These are phyloP conservation scores for Homalodisca vitripennis DNA, from an alignment of 1,140 invertebrate species.

Conservation along the genomic window DNA sequence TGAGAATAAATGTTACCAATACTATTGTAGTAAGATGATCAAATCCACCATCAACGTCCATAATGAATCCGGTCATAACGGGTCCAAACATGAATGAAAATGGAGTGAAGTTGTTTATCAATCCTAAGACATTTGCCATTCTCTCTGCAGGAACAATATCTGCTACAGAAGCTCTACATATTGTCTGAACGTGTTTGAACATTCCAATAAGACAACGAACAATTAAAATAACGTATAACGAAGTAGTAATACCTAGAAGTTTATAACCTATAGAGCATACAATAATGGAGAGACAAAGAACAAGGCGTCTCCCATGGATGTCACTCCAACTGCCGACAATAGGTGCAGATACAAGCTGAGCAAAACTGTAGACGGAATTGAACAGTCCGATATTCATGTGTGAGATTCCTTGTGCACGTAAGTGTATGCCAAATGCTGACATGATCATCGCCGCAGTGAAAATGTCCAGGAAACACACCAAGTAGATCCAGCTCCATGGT, in stretches of 20 bases:
- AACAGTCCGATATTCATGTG: slow-evolving; percentile 73
- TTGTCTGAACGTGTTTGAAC: slow-evolving; percentile 79
- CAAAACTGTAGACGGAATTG: slow-evolving; percentile 93
- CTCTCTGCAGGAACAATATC: slow-evolving; percentile 77
- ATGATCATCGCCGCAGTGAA: slow-evolving; percentile 68
- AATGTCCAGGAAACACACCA: slow-evolving; percentile 59
- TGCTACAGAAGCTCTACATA: slow-evolving; percentile 89
- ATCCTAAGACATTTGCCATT: slow-evolving; percentile 83
- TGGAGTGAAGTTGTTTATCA: slow-evolving; percentile 95
- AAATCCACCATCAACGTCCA: slow-evolving; percentile 64
- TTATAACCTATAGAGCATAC: slow-evolving; percentile 45
- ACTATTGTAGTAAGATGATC: slow-evolving; percentile 51
- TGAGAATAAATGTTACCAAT: slow-evolving; percentile 53
- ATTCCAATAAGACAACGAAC: slow-evolving; percentile 90
- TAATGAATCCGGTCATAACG: slow-evolving; percentile 88
- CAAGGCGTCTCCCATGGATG: slow-evolving; percentile 85
- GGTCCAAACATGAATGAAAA: slow-evolving; percentile 95
- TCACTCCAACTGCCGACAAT: slow-evolving; percentile 93
- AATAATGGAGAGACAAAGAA: slow-evolving; percentile 81
- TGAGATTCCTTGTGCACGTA: slow-evolving; percentile 58
- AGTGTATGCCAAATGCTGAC: slow-evolving; percentile 60
- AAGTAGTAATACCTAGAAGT: slow-evolving; percentile 74
- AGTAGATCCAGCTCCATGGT: slow-evolving; percentile 31
- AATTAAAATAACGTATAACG: slow-evolving; percentile 88
- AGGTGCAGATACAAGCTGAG: slow-evolving; percentile 93